These are phyloP conservation scores for Andinoacara biseriatus DNA, from an alignment of 2,113 vertebrate species.

Conservation along the genomic window DNA sequence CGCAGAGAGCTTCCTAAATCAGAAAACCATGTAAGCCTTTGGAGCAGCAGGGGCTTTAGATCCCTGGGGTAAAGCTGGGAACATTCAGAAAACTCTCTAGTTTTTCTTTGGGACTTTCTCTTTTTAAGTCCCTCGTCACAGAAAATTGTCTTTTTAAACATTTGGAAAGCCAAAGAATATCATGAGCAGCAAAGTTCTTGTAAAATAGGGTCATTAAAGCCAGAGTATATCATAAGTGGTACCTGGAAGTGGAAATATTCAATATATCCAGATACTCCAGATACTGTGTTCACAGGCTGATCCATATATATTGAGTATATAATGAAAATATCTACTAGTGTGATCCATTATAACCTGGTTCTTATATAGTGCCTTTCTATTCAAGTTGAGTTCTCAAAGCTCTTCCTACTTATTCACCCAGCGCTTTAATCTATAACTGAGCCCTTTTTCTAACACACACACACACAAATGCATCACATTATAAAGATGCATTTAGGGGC, in stretches of 20 bases:
- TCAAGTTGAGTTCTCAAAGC: neutral
- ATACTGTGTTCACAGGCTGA: neutral
- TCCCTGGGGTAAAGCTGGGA: constrained; percentile 38
- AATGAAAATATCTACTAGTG: too few species aligned
- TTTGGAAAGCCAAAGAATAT: constrained; percentile 23
- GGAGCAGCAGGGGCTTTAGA: constrained; percentile 35
- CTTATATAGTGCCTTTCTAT: neutral
- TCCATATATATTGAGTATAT: neutral
- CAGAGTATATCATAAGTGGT: neutral
- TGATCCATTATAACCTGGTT: too few species aligned
- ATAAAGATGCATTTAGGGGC: neutral
- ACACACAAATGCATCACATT: fast-evolving
- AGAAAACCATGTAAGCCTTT: constrained; percentile 51
- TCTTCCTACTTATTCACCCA: neutral
- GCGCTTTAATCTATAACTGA: neutral
- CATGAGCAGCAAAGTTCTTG: neutral
- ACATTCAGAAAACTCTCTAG: constrained; percentile 22
- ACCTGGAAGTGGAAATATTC: constrained; percentile 1
- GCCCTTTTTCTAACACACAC: neutral
- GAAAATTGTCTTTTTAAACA: constrained; percentile 36
- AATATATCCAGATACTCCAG: neutral
- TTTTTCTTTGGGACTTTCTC: constrained; percentile 24
- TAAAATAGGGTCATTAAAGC: constrained; percentile 22
- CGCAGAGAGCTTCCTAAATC: constrained; percentile 41
- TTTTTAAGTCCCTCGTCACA: constrained; percentile 16